These are phyloP conservation scores for Alcis repandata DNA, from an alignment of 2,888 invertebrate genomes.

Conservation along the genomic window DNA sequence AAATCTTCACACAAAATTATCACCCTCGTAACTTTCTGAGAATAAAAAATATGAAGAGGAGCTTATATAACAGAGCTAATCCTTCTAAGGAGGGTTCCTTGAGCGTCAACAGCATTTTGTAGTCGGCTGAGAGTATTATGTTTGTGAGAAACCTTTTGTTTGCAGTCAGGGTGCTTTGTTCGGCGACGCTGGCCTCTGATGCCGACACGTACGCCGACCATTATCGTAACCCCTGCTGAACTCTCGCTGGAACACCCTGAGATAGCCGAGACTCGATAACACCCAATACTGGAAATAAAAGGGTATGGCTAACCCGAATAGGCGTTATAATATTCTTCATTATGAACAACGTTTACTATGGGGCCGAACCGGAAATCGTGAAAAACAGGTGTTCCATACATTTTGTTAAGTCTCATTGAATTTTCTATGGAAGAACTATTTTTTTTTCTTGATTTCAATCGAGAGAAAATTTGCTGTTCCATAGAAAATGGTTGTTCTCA, in stretches of 20 bases:
- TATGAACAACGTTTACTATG: too few species aligned
- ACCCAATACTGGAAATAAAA: too few species aligned
- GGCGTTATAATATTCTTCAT: too few species aligned
- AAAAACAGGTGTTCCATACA: too few species aligned
- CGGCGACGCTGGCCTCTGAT: not conserved
- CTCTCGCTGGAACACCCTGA: not conserved
- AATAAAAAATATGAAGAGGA: not conserved
- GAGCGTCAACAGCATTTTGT: conserved; percentile 31
- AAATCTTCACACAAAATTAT: too few species aligned
- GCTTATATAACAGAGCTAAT: not conserved
- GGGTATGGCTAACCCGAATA: too few species aligned
- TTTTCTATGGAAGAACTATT: too few species aligned
- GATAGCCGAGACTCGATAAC: not conserved
- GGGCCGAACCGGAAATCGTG: too few species aligned
- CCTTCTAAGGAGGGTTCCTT: not conserved
- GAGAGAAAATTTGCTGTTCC: not conserved
- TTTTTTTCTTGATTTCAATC: too few species aligned
- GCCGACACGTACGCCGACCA: not conserved
- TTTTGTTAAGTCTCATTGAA: too few species aligned
- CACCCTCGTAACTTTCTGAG: not conserved
- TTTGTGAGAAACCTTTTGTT: not conserved
- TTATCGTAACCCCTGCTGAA: not conserved
- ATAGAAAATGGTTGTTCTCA: too few species aligned
- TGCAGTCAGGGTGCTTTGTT: not conserved
- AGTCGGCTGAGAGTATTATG: conserved; percentile 13